Evolutionary conservation across 2,113 vertebrate genomes (phyloP), one percentile per base, ranked within the genome.

Genomic region (Acinonyx jubatus): DNA sequence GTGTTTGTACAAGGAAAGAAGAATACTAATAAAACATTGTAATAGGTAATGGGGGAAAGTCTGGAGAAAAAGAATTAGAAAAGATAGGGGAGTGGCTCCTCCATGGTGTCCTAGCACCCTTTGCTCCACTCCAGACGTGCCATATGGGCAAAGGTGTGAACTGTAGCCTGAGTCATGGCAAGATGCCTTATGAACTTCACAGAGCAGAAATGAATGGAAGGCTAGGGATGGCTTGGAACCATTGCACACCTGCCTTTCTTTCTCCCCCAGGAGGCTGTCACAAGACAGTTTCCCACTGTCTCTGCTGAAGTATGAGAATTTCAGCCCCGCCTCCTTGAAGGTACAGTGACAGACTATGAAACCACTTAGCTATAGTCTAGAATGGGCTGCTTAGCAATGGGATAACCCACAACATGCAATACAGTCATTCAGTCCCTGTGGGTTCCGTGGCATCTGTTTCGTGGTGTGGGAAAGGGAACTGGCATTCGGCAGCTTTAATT

Each of bases 41-140:
- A 79, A 50, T 11, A 90, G 57, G 38, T 57, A 66, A 31, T 65
- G 21, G 27, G 15, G 0, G 91, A 84, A 48, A 2, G 5, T 80
- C 25, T 87, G 16, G 27, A 52, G 1, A 74, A 91, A 66, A 65
- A 55, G 36, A 87, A 95, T 71, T 73, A 74, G 25, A 33, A 95
- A 85, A 76, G 45, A 23, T 45, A 55, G 55, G 29, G 3, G n/a
- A 91, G 78, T 50, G 21, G 2, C 66, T 89, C 10, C 10, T 15
- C 10, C 11, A 38, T 0, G 0, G 9, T 0, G 0, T 52, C 19
- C 29, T 65, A 48, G 55, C 12, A 76, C 38, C 8, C 8, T 76
- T 55, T 45, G 33, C n/a, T 74, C 33, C 69, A 15, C 71, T 65
- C 38, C 82, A 27, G 11, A 45, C 4, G 65, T 73, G 25, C 52